Evolutionary conservation across 2,113 vertebrate genomes (phyloP).

Genomic region (Actinemys pallida): DNA sequence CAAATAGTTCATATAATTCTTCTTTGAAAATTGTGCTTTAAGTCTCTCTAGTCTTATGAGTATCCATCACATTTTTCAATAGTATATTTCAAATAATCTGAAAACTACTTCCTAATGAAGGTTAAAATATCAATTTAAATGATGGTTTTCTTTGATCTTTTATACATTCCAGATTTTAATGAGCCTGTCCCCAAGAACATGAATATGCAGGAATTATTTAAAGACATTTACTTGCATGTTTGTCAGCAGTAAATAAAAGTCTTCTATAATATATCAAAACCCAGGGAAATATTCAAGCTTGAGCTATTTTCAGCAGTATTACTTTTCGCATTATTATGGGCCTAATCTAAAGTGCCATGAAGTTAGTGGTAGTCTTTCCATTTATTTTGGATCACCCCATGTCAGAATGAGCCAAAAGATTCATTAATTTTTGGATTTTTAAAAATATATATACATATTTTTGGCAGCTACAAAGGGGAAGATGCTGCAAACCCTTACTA

Average conservation of each 20-base stretch:
- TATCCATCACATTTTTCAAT: conserved; percentile 38
- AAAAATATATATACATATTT: neutral
- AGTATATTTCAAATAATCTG: conserved; percentile 56
- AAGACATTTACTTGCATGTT: conserved; percentile 44
- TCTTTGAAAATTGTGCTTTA: conserved; percentile 50
- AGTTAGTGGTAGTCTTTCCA: neutral
- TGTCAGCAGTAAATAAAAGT: conserved; percentile 73
- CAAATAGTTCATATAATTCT: conserved; percentile 15
- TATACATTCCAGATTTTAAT: conserved; percentile 18
- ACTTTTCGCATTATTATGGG: conserved; percentile 10
- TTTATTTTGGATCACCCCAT: neutral
- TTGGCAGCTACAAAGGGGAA: neutral
- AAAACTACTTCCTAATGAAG: conserved; percentile 57
- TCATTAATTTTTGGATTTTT: neutral
- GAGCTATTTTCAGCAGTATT: neutral
- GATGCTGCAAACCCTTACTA: neutral
- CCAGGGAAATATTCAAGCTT: conserved; percentile 43
- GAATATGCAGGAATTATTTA: conserved; percentile 22
- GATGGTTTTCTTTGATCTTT: conserved; percentile 66
- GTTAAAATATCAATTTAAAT: conserved; percentile 65
- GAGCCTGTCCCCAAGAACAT: neutral
- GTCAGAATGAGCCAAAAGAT: neutral
- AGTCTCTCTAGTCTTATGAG: conserved; percentile 62
- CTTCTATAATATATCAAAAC: conserved; percentile 48
- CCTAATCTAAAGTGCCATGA: neutral